Evolutionary conservation across 1,140 invertebrate species (phyloP).

Genomic region (Panagrolaimus sp.): DNA sequence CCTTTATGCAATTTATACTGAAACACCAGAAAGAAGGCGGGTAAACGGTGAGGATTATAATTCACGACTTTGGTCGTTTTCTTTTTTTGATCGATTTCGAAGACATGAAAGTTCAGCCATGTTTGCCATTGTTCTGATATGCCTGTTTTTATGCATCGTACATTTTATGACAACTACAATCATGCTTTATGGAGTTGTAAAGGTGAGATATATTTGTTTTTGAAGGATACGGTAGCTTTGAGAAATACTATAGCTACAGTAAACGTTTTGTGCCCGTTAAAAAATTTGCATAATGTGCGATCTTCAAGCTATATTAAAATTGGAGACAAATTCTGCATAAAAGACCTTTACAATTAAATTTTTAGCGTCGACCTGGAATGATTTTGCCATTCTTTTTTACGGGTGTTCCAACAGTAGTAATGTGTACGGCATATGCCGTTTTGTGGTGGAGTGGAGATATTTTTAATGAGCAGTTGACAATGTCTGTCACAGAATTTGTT

Average conservation of each 20-base stretch:
- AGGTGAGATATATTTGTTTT: conserved; percentile 31
- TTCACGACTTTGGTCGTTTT: conserved; percentile 15
- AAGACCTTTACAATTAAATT: neutral
- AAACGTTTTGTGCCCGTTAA: no score
- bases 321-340: no score
- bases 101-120: conserved; percentile 42
- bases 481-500: conserved; percentile 54
- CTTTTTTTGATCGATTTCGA: neutral
- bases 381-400: conserved; percentile 58
- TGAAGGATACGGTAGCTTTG: conserved; percentile 8
- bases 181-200: conserved; percentile 51
- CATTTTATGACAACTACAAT: conserved; percentile 44
- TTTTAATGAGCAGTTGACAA: conserved; percentile 58
- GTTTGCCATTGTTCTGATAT: conserved; percentile 54
- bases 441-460: conserved; percentile 55
- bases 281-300: no score
- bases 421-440: conserved; percentile 55
- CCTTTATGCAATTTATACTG: conserved; percentile 56
- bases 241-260: no score
- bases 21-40: conserved; percentile 54
- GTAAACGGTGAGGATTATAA: conserved; percentile 53
- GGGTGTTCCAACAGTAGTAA: conserved; percentile 39
- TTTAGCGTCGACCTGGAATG: conserved; percentile 38
- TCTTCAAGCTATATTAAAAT: neutral
- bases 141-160: conserved; percentile 45